These are phyloP conservation scores for Chymomyza procnemis DNA, from an alignment of 2,888 invertebrate genomes.

Conservation along the genomic window DNA sequence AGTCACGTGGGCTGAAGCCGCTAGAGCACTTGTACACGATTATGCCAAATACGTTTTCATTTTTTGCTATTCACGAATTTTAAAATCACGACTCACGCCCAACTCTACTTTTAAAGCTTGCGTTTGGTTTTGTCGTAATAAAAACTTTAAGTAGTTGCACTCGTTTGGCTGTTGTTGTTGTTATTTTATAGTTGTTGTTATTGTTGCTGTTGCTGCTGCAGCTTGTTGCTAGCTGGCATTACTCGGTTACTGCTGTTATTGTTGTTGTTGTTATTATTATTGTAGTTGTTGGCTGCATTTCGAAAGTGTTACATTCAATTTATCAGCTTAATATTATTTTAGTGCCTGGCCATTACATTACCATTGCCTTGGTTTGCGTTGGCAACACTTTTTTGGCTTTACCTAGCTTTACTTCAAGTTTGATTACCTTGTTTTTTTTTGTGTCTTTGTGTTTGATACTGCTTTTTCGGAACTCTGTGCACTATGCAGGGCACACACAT, in stretches of 20 bases:
- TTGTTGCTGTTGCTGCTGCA: conserved; percentile 1
- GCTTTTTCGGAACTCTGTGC: conserved; percentile 29
- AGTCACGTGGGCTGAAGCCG: background rate
- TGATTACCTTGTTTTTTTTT: background rate
- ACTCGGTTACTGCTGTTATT: conserved; percentile 2
- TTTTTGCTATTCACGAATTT: background rate
- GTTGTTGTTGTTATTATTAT: background rate
- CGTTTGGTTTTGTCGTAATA: conserved; percentile 15
- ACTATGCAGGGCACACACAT: background rate
- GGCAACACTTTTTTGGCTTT: conserved; percentile 6
- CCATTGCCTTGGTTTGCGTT: background rate
- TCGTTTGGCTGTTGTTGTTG: conserved; percentile 5
- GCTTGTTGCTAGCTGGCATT: background rate
- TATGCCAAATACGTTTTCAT: background rate
- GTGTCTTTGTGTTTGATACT: background rate
- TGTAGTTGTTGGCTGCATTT: conserved; percentile 26
- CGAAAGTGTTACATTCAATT: conserved; percentile 51
- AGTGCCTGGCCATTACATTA: conserved; percentile 31
- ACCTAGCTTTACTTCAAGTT: background rate
- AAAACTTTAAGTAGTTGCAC: conserved; percentile 17
- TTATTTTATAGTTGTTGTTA: too few relatives aligned
- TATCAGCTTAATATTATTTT: conserved; percentile 14
- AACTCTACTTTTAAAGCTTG: background rate
- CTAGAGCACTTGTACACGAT: background rate
- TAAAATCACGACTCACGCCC: background rate